phyloP scores from a whole-genome alignment of 2,113 vertebrate genomes.

The Elgaria multicarinata region DNA sequence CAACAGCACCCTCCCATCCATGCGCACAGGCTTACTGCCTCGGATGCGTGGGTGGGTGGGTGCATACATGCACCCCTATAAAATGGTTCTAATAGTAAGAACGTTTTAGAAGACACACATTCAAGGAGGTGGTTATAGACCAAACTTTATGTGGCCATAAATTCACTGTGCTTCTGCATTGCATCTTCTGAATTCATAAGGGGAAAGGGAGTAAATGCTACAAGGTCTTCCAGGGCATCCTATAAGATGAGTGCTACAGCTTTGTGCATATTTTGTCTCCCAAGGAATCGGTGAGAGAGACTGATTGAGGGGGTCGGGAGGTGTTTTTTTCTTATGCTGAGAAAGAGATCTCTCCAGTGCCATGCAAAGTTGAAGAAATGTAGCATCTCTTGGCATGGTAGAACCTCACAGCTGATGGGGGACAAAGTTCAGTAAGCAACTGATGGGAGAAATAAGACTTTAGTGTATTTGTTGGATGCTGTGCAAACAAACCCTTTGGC shows the following conservation, averaged over 20 bases:
- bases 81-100: constrained; percentile 6
- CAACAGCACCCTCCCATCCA: too few species aligned
- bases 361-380: neutral
- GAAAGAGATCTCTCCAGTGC: neutral
- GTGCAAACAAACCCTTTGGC: neutral
- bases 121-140: neutral
- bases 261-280: too few species aligned
- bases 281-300: too few species aligned
- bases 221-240: too few species aligned
- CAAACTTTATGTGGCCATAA: neutral
- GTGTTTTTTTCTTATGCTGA: too few species aligned
- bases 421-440: neutral
- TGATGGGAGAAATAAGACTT: neutral
- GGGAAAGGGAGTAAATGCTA: too few species aligned
- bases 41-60: neutral
- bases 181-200: too few species aligned
- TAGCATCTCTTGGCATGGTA: neutral
- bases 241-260: too few species aligned
- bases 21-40: too few species aligned
- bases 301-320: too few species aligned
- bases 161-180: neutral
- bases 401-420: neutral
- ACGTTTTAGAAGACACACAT: neutral
- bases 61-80: neutral
- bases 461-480: neutral